Percentiles rank a stretch among this genome's conserved stretches.
Evolutionary conservation across 2,113 vertebrate genomes (phyloP).

Genomic region (Elephas maximus): DNA sequence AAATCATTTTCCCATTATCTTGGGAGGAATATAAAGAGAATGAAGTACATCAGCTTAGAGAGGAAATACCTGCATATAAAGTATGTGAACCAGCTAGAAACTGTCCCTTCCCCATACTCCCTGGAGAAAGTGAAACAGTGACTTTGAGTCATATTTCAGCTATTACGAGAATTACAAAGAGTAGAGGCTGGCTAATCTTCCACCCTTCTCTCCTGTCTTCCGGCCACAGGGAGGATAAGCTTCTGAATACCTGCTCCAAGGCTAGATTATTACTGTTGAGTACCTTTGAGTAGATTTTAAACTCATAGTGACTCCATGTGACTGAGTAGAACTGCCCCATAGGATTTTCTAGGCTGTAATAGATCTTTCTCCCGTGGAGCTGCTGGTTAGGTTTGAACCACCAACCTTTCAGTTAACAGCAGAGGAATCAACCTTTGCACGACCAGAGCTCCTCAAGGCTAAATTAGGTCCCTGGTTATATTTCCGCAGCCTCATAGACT

Average conservation of each 20-base stretch:
- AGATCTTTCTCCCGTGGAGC: neutral
- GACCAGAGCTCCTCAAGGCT: too few species aligned
- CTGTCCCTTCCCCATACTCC: neutral
- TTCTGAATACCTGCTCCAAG: neutral
- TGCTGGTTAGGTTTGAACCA: neutral
- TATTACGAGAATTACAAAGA: neutral
- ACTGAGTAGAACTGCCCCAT: too few species aligned
- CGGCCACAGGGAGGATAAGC: neutral
- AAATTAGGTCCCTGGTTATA: neutral
- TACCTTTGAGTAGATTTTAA: too few species aligned
- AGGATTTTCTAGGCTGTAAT: too few species aligned
- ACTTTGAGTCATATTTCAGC: neutral
- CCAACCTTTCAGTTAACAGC: neutral
- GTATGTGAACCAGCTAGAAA: neutral
- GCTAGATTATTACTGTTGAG: neutral
- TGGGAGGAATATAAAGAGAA: neutral
- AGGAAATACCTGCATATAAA: neutral
- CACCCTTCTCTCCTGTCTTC: neutral
- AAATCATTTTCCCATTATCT: constrained; percentile 17
- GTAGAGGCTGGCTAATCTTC: neutral
- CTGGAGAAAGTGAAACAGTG: neutral
- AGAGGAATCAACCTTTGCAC: neutral
- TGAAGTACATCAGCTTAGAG: neutral
- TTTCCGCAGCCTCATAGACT: neutral
- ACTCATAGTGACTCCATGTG: too few species aligned